Conservation (phyloP, 2,113 vertebrate genomes). For the Brienomyrus longianalis region DNA sequence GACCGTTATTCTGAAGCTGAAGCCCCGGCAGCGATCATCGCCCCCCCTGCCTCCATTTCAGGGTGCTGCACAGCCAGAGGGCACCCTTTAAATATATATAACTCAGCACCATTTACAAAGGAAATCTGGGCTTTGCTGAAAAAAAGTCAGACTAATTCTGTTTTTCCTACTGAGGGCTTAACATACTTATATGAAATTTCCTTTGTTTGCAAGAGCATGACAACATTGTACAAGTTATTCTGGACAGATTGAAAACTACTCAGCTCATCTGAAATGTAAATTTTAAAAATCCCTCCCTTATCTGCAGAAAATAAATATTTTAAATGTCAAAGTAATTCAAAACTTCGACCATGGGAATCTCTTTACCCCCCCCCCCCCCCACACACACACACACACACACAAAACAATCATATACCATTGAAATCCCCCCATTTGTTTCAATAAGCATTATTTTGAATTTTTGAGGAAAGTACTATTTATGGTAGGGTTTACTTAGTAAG, state of each 20-base stretch:
- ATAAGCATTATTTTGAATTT: slow-evolving; percentile 89
- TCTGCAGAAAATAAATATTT: neutral
- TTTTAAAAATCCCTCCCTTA: neutral
- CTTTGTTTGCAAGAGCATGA: neutral
- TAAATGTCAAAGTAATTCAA: neutral
- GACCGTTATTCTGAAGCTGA: slow-evolving; percentile 51
- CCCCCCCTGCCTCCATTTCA: slow-evolving; percentile 55
- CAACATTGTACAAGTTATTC: neutral
- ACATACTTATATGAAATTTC: neutral
- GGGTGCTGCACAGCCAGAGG: slow-evolving; percentile 49
- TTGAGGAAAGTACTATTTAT: slow-evolving; percentile 84
- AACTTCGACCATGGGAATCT: neutral
- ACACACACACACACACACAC: slow-evolving; percentile 18
- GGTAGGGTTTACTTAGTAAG: slow-evolving; percentile 85
- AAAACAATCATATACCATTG: slow-evolving; percentile 84
- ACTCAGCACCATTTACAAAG: slow-evolving; percentile 51
- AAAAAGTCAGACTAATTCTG: slow-evolving; percentile 23
- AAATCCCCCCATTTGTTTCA: slow-evolving; percentile 61
- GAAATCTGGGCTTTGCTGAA: slow-evolving; percentile 55
- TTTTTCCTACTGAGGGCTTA: slow-evolving; percentile 14
- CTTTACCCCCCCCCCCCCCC: neutral
- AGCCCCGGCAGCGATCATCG: slow-evolving; percentile 45
- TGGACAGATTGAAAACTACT: neutral
- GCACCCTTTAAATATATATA: slow-evolving; percentile 55
- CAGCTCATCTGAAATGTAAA: neutral